These are phyloP conservation scores for Morone saxatilis DNA, from an alignment of 2,113 vertebrate species.

Conservation along the genomic window DNA sequence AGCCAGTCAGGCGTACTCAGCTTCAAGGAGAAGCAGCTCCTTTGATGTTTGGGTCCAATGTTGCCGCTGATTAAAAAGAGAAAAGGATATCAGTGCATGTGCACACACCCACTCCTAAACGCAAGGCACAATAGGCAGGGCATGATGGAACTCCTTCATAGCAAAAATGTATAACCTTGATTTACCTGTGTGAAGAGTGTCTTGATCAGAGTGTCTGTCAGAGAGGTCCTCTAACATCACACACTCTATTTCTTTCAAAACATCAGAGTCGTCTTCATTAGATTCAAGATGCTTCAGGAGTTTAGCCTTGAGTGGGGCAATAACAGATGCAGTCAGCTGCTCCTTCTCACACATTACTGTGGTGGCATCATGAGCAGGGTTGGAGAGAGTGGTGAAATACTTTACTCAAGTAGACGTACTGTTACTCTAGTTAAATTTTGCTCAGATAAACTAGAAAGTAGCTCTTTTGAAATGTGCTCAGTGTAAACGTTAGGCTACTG, in stretches of 20 bases:
- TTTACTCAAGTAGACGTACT: too few species aligned
- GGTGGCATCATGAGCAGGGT: conserved; percentile 2
- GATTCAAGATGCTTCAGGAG: conserved; percentile 26
- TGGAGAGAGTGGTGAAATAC: too few species aligned
- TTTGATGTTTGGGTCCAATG: conserved; percentile 62
- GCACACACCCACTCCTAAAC: conserved; percentile 15
- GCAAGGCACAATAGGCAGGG: background rate
- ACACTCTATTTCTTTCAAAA: conserved; percentile 31
- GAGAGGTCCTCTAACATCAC: conserved; percentile 40
- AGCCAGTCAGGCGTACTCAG: conserved; percentile 54
- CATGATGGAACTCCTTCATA: conserved; percentile 27
- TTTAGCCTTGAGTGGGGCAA: conserved; percentile 37
- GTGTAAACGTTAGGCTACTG: too few species aligned
- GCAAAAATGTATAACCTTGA: conserved; percentile 28
- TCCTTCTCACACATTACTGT: conserved; percentile 32
- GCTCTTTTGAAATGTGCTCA: too few species aligned
- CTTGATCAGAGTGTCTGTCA: conserved; percentile 49
- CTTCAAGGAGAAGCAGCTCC: conserved; percentile 58
- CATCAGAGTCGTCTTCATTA: conserved; percentile 45
- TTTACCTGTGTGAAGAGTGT: conserved; percentile 30
- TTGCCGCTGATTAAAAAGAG: conserved; percentile 65
- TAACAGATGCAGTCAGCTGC: conserved; percentile 25
- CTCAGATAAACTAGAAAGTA: too few species aligned
- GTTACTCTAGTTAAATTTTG: too few species aligned
- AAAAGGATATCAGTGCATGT: conserved; percentile 41